Evolutionary conservation across 2,113 vertebrate species (phyloP), one percentile per base, ranked within the genome.

Genomic region (Xyliphius kryptos): DNA sequence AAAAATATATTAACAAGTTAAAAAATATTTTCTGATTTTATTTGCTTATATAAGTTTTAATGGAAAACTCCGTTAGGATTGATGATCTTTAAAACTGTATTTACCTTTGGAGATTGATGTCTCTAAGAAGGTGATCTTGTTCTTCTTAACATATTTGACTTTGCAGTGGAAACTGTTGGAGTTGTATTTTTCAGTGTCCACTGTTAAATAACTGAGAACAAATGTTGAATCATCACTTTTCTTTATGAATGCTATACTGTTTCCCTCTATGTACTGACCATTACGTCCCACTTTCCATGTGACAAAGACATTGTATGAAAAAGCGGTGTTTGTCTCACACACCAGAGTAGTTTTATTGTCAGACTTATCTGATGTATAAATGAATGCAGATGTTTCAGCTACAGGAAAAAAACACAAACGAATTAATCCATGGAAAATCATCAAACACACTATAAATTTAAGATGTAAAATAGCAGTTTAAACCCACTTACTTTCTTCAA

Each of bases 251-350:
- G 10, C 6, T 21, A 17, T 17, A 19, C 6, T 55, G 7, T 22
- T 56, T 13, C 2, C 13, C 6, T 17, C 56, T 20, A 47, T 50
- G 11, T 0, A 32, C 11, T 40, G 46, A 1, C 14, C 0, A 3
- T 15, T 0, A 4, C 1, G 26, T 32, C 26, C 6, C 6, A 37
- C 16, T 50, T 1, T 32, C 68, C 68, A 70, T 56, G 54, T 70
- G 3, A 66, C 19, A 38, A 66, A 61, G 8, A 66, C 63, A 56
- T 61, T n/a, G 1, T 32, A 21, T 3, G 64, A 55, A 22, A 44
- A 10, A 47, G 9, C 2, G 16, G 20, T 55, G 9, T 9, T 60
- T 16, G 66, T 51, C 56, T 66, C 63, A 70, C 68, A 66, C 15
- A 66, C 56, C n/a, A 32, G 20, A 13, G 63, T 55, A 1, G 41